phyloP scores from a whole-genome alignment of 2,113 vertebrate species.

The Embiotoca jacksoni region DNA sequence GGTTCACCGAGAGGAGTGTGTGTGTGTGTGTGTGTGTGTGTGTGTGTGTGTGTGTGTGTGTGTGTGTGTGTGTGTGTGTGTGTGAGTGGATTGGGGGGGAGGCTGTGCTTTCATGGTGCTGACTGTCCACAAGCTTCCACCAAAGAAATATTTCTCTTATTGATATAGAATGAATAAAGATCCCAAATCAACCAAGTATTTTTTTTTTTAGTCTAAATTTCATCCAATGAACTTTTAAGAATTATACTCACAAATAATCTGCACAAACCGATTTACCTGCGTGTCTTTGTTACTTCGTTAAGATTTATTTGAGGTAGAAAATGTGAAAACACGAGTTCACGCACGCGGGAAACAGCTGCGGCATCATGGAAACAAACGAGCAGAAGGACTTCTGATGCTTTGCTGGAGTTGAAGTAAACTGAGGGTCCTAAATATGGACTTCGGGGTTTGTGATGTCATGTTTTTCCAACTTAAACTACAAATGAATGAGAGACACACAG shows the following conservation, averaged over 20 bases:
- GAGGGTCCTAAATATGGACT: too few species aligned
- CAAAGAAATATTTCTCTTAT: background rate
- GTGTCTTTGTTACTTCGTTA: background rate
- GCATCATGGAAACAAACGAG: too few species aligned
- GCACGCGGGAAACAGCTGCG: background rate
- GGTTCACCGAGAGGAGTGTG: constrained; percentile 52
- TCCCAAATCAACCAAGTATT: too few species aligned
- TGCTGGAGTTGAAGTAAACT: too few species aligned
- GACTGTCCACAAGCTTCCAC: background rate
- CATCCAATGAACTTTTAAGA: too few species aligned
- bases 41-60: constrained; percentile 8
- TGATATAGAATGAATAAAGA: background rate
- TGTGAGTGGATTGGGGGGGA: constrained; percentile 10
- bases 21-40: constrained; percentile 18
- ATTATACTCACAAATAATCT: background rate
- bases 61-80: constrained; percentile 1
- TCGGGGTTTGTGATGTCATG: too few species aligned
- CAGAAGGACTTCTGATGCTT: too few species aligned
- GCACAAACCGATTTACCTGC: background rate
- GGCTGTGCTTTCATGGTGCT: background rate
- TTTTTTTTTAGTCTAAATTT: too few species aligned
- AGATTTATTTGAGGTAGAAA: background rate
- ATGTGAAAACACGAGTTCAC: background rate
- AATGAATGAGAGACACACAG: background rate
- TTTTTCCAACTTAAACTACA: too few species aligned